Base-by-base conservation (phyloP, 2,888 invertebrate genomes). In the Ormyrus thymus region DNA sequence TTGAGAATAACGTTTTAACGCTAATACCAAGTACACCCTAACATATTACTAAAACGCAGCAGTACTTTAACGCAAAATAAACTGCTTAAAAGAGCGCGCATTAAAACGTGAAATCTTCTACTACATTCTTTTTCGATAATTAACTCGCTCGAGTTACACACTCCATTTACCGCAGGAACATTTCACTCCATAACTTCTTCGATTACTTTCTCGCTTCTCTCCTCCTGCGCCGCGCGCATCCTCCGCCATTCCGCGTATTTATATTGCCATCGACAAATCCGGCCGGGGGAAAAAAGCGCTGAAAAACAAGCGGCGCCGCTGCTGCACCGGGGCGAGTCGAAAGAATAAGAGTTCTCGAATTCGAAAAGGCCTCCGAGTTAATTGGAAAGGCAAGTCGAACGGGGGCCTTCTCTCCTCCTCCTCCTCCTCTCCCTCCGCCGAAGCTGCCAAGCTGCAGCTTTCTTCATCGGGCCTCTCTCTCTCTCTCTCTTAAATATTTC, bases 151-250 rank as follows among this genome's bases (percentile, higher is more conserved):
- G 56, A 70, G 10, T 74, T n/a, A 65, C 69, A 11, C 43, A 74
- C 65, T 80, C 77, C 77, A 74, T 77, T 80, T 70, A 74, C 69
- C 58, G 29, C 1, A 29, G 46, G 51, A 80, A 58, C 76, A 65
- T 73, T 80, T 80, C 73, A 76, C 80, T 80, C 72, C 59, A 80
- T 76, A 73, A 73, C 66, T 76, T 62, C 58, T 69, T 29, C 70
- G 79, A 65, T 75, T 71, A 59, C 68, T 61, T 45, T 48, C 13
- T 46, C 55, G n/a, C 45, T 7, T 58, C 65, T 29, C 15, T 55
- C 69, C 62, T 48, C 50, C 69, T 5, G 5, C 11, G 15, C 43
- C 29, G 48, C 10, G 48, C 10, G 13, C 6, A 56, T 70, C 53
- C 29, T 59, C 43, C 58, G 66, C 62, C 76, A 71, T 71, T 66